Evolutionary conservation across 2,888 invertebrate species (phyloP).

Genomic region (Dendrolimus pini): DNA sequence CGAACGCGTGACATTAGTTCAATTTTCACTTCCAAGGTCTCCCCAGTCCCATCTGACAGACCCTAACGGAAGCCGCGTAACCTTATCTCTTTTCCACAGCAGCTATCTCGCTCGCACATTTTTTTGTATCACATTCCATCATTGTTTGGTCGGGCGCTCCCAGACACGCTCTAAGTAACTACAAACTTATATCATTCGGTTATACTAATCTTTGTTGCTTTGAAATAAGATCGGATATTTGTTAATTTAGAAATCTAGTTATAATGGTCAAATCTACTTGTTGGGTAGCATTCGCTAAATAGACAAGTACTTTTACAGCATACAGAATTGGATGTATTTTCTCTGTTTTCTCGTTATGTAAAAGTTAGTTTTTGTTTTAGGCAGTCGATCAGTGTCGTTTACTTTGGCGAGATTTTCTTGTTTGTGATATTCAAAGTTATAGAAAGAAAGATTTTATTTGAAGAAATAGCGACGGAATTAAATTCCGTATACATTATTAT

Average conservation of each 20-base stretch:
- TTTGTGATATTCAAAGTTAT: neutral
- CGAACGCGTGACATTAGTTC: neutral
- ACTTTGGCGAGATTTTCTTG: neutral
- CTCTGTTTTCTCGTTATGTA: neutral
- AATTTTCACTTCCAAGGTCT: constrained; percentile 7
- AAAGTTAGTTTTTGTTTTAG: neutral
- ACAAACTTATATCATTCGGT: neutral
- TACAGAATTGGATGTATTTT: neutral
- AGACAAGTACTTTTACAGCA: neutral
- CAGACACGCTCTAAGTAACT: constrained; percentile 35
- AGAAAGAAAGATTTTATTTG: neutral
- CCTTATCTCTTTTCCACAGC: constrained; percentile 24
- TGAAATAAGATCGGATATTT: neutral
- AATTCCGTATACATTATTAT: no score
- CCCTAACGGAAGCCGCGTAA: constrained; percentile 40
- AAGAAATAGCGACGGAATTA: no score
- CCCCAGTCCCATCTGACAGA: constrained; percentile 19
- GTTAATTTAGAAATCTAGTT: neutral
- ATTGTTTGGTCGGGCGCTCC: constrained; percentile 58
- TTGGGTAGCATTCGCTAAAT: neutral
- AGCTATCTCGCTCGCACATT: constrained; percentile 32
- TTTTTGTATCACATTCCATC: constrained; percentile 62
- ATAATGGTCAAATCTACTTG: neutral
- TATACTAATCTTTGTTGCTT: neutral
- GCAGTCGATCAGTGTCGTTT: neutral